Evolutionary conservation across 2,888 invertebrate species (phyloP), one percentile per base, ranked within the genome.

Genomic region (Dasysyrphus albostriatus): DNA sequence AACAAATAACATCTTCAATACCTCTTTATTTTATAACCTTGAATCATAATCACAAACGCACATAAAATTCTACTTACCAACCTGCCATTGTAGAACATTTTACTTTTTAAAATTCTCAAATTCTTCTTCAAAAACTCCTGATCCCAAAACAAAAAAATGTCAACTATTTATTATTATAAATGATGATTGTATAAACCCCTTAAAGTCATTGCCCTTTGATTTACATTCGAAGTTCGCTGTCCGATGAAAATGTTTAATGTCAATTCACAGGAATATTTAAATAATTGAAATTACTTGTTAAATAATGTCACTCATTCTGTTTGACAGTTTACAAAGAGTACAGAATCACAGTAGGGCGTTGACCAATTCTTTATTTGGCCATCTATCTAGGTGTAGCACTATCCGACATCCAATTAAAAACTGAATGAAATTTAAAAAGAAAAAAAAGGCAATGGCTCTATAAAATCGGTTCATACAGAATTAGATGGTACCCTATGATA

Each of bases 241-340:
- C 59, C 19, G 39, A 7, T 37, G 7, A 39, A 59, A 19, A 14
- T 59, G 59, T 59, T 39, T 39, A 39, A 39, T 59, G 39, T 19
- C 59, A 59, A 59, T 59, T 7, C 12, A 12, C 19, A 39, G 37
- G 5, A 16, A 24, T 59, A 19, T 39, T 59, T 24, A 19, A 39
- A 37, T 59, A 59, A 39, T 59, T 59, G 39, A 59, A 59, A 59
- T 59, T 19, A 59, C 37, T 59, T 39, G 39, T 59, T 59, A 59
- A 59, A 59, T 59, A 39, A 39, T 59, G 59, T 39, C 37, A 59
- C 9, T 59, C 39, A 59, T 39, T 59, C 59, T 59, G 39, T 59
- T 59, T 59, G 59, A 39, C 59, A 59, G 39, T 58, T 58, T 37
- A 59, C 19, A 59, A 12, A 39, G 19, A 2, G 7, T 10, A 39